These are phyloP conservation scores for Eurytoma californica DNA, from an alignment of 2,888 invertebrate species.

Conservation along the genomic window DNA sequence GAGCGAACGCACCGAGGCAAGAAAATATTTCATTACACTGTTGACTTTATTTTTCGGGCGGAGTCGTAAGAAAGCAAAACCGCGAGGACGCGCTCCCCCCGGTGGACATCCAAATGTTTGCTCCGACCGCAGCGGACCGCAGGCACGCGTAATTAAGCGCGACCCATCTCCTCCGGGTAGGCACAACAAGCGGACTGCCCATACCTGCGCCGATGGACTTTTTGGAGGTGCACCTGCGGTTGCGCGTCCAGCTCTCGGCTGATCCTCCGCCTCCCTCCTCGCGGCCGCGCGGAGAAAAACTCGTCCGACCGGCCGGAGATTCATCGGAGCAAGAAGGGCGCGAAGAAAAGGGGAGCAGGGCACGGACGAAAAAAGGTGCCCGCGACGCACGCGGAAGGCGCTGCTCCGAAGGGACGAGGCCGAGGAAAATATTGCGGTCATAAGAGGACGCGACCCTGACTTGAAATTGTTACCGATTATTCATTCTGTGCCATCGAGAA, in stretches of 20 bases:
- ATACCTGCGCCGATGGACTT: background rate
- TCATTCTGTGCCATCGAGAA: no score
- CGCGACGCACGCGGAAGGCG: background rate
- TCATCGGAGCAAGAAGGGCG: background rate
- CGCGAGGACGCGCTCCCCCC: background rate
- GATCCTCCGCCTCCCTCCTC: background rate
- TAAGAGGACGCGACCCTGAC: no score
- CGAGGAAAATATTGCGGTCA: no score
- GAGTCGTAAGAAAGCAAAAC: slow-evolving; percentile 7
- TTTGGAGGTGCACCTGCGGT: slow-evolving; percentile 43
- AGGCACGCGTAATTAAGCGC: slow-evolving; percentile 9
- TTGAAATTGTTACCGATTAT: no score
- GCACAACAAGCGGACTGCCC: background rate
- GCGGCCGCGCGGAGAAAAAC: slow-evolving; percentile 17
- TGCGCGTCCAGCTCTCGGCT: slow-evolving; percentile 5
- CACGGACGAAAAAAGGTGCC: background rate
- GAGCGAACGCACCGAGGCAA: background rate
- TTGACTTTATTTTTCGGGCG: slow-evolving; percentile 16
- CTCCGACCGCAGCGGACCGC: slow-evolving; percentile 18
- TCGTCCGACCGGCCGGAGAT: slow-evolving; percentile 23
- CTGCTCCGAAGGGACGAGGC: no score
- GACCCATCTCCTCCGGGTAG: background rate
- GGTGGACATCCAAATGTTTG: slow-evolving; percentile 18
- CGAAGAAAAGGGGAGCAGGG: slow-evolving; percentile 5
- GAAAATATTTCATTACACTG: slow-evolving; percentile 20